phyloP scores from a whole-genome alignment of 37 sponge, comb jelly and placozoan genomes.

The Axinella damicornis region DNA sequence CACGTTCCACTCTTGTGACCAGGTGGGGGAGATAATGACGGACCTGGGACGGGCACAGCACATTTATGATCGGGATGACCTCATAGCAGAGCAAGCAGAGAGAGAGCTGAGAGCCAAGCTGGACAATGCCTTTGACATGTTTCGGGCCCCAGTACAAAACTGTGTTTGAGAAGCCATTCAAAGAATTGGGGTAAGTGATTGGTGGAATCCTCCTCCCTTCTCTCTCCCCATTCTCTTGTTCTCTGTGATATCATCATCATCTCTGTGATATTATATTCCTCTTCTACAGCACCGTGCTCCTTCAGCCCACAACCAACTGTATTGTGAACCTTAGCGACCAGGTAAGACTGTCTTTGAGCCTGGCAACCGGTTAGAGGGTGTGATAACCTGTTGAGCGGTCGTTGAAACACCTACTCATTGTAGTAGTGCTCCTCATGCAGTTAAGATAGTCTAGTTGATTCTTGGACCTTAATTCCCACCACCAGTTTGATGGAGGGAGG shows the following conservation, averaged over 20 bases:
- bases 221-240: background rate
- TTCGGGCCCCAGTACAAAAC: constrained; percentile 79
- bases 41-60: constrained; percentile 92
- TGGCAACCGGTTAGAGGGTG: too few relatives aligned
- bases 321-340: constrained; percentile 89
- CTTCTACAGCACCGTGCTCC: constrained; percentile 74
- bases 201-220: background rate
- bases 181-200: constrained; percentile 83
- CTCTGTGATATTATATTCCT: too few relatives aligned
- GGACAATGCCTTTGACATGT: constrained; percentile 93
- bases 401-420: too few relatives aligned
- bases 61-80: constrained; percentile 98
- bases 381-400: too few relatives aligned
- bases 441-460: too few relatives aligned
- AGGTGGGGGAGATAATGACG: constrained; percentile 98
- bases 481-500: too few relatives aligned
- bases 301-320: constrained; percentile 97
- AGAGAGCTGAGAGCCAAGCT: constrained; percentile 92
- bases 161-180: constrained; percentile 93
- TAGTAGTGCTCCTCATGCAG: too few relatives aligned
- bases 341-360: constrained; percentile 10
- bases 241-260: background rate
- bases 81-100: constrained; percentile 97
- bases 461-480: too few relatives aligned
- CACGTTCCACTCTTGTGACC: too few relatives aligned